Conservation (phyloP, 2,797 vertebrate species). For the Micrastur ruficollis region DNA sequence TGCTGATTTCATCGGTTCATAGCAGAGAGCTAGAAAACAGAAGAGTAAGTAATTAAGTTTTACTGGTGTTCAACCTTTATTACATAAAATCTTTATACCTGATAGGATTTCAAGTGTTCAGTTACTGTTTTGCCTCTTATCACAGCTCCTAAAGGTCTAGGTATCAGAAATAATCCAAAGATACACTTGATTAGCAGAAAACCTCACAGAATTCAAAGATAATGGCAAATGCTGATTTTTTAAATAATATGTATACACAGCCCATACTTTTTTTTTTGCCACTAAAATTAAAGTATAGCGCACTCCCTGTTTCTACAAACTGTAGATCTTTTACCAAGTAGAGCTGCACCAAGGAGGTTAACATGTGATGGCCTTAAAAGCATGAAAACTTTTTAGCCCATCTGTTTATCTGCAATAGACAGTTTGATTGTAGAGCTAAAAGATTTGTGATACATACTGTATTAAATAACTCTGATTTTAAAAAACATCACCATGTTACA, state of each 20-base stretch:
- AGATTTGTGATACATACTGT: not conserved
- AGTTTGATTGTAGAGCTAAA: not conserved
- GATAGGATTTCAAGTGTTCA: not conserved
- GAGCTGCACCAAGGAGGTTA: not conserved
- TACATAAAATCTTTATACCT: not conserved
- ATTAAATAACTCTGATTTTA: not conserved
- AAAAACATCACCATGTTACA: not conserved
- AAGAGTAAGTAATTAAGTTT: not conserved
- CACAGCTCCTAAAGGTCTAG: not conserved
- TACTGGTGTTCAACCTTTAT: not conserved
- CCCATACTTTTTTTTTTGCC: not conserved
- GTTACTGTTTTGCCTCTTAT: not conserved
- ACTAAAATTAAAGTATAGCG: not conserved
- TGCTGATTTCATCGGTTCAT: constrained; percentile 5
- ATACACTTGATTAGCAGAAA: not conserved
- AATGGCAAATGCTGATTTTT: not conserved
- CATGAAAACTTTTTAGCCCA: not conserved
- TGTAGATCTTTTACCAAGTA: not conserved
- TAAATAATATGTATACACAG: not conserved
- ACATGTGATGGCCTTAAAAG: not conserved
- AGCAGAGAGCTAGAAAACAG: constrained; percentile 29
- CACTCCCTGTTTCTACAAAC: not conserved
- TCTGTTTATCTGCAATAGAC: not conserved
- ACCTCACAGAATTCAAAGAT: not conserved
- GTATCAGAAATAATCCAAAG: not conserved